Evolutionary conservation across 92 coral and sea anemone species (phyloP).

Genomic region (Blastomussa wellsi): DNA sequence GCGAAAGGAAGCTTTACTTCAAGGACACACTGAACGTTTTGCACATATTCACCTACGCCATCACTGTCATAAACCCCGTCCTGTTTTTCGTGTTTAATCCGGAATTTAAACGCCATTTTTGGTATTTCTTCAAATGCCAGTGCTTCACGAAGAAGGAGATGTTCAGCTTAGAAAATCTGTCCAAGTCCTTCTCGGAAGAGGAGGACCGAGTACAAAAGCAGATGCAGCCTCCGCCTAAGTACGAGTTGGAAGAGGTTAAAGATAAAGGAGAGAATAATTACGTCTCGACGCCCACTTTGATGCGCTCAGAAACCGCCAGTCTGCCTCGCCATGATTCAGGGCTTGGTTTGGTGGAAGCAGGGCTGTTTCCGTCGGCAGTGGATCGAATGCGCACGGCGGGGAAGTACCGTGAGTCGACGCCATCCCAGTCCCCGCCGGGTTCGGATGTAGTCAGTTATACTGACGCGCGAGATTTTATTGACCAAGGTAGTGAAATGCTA

Average conservation of each 20-base stretch:
- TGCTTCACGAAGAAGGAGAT: conserved; percentile 36
- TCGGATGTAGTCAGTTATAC: conserved; percentile 34
- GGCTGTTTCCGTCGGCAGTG: conserved; percentile 41
- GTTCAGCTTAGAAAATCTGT: conserved; percentile 41
- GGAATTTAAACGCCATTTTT: conserved; percentile 64
- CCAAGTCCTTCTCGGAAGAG: conserved; percentile 55
- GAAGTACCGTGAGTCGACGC: conserved; percentile 28
- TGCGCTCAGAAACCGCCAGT: conserved; percentile 7
- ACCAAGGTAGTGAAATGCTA: conserved; percentile 45
- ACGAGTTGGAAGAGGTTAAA: neutral
- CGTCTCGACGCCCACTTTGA: conserved; percentile 20
- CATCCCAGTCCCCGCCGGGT: conserved; percentile 45
- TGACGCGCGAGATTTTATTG: conserved; percentile 8
- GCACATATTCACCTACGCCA: conserved; percentile 76
- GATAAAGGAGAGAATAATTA: conserved; percentile 10
- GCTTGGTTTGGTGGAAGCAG: conserved; percentile 36
- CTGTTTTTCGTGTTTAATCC: conserved; percentile 78
- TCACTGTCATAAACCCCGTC: conserved; percentile 77
- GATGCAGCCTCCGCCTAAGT: conserved; percentile 14
- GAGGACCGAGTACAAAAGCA: conserved; percentile 21
- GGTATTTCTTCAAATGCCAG: conserved; percentile 54
- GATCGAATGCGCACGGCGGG: conserved; percentile 34
- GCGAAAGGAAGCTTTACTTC: conserved; percentile 55
- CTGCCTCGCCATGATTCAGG: conserved; percentile 34
- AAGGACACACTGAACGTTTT: conserved; percentile 44